phyloP scores from a whole-genome alignment of 2,888 invertebrate genomes.

The Drosophila pegasa region DNA sequence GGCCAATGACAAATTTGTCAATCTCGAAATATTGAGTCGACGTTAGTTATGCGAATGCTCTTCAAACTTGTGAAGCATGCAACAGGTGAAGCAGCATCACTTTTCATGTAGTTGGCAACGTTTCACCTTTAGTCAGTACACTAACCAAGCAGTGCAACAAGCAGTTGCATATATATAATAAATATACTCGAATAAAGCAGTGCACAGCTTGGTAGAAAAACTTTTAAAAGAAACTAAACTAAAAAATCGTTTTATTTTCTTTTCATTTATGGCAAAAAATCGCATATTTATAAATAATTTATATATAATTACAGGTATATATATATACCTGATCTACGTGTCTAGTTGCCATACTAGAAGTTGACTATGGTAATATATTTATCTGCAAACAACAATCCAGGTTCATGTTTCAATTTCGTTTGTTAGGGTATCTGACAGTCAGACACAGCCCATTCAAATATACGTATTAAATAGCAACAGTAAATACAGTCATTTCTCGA shows the following conservation, averaged over 20 bases:
- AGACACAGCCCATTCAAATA: neutral
- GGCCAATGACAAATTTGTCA: slow-evolving; percentile 75
- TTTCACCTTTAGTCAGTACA: slow-evolving; percentile 4
- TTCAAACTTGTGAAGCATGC: neutral
- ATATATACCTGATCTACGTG: too few species aligned
- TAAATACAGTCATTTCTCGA: neutral
- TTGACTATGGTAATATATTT: too few species aligned
- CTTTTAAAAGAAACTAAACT: neutral
- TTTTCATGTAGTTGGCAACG: slow-evolving; percentile 24
- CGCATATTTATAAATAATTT: too few species aligned
- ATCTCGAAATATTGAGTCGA: slow-evolving; percentile 72
- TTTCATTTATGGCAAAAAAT: too few species aligned
- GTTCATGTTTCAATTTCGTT: neutral
- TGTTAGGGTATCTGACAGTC: neutral
- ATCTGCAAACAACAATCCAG: too few species aligned
- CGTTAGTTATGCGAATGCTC: neutral
- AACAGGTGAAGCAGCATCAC: too few species aligned
- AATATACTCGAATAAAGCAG: neutral
- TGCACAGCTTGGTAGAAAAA: neutral
- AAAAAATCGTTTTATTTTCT: neutral
- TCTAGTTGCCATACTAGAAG: too few species aligned
- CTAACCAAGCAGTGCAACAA: slow-evolving; percentile 11
- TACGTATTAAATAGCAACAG: neutral
- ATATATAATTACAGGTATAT: neutral
- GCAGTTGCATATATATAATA: neutral